Percentiles rank a stretch among this genome's conserved stretches.
Evolutionary conservation across 1,140 invertebrate species (phyloP).

Genomic region (Delia radicum): DNA sequence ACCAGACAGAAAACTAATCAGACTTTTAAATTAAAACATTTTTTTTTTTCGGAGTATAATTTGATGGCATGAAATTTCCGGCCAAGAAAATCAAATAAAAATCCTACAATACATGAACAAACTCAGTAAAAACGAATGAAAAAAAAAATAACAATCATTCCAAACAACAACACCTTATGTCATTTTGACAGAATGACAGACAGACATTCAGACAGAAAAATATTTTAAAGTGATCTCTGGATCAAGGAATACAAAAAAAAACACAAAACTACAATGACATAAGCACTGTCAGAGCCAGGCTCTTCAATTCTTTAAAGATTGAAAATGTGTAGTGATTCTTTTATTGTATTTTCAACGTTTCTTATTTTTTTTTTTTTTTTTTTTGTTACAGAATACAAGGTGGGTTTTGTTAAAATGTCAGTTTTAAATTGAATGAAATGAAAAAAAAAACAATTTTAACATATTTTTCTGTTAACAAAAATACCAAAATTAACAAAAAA

Average conservation of each 20-base stretch:
- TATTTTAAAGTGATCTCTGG: neutral
- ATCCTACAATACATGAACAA: neutral
- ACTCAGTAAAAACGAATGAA: neutral
- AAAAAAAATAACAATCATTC: constrained; percentile 6
- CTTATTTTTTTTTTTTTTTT: neutral
- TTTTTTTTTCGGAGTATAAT: constrained; percentile 18
- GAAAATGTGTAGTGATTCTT: too few species aligned
- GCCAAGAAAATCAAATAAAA: constrained; percentile 11
- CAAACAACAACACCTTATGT: constrained; percentile 19
- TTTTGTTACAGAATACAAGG: neutral
- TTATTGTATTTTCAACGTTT: too few species aligned
- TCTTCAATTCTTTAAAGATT: neutral
- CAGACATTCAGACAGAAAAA: neutral
- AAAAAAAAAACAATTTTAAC: neutral
- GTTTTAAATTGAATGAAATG: neutral
- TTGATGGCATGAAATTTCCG: constrained; percentile 23
- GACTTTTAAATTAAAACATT: constrained; percentile 15
- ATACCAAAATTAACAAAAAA: too few species aligned
- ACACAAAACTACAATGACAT: neutral
- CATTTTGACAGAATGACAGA: constrained; percentile 27
- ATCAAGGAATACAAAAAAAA: neutral
- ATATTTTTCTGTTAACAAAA: neutral
- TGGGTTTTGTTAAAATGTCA: neutral
- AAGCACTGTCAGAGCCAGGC: neutral
- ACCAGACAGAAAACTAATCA: constrained; percentile 20